A percentile compares a stretch with the other conserved stretches of the same genome.
Evolutionary conservation across 2,888 invertebrate species (phyloP).

Genomic region (Dascillus cervinus): DNA sequence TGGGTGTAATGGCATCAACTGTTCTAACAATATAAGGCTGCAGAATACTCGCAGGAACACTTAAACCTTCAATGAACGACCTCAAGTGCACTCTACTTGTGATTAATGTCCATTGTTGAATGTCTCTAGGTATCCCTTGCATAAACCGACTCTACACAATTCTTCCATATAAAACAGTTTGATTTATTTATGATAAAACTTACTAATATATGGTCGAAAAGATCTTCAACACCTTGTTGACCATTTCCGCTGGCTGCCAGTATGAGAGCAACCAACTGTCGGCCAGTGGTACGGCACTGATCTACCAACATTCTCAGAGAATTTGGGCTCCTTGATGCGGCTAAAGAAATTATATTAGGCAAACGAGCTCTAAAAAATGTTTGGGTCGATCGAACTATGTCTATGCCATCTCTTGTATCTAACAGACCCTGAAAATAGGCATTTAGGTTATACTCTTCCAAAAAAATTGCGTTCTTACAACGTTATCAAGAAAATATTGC

Average conservation of each 20-base stretch:
- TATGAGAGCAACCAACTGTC: slow-evolving; percentile 33
- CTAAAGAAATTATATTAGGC: slow-evolving; percentile 33
- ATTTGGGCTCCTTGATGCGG: slow-evolving; percentile 24
- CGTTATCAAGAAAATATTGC: slow-evolving; percentile 39
- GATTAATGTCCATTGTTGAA: slow-evolving; percentile 35
- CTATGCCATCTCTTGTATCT: slow-evolving; percentile 34
- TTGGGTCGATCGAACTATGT: slow-evolving; percentile 34
- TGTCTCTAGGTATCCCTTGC: slow-evolving; percentile 30
- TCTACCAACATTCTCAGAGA: slow-evolving; percentile 27
- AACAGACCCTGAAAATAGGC: slow-evolving; percentile 26
- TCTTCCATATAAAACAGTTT: slow-evolving; percentile 4
- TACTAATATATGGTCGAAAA: slow-evolving; percentile 39
- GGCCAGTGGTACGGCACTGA: slow-evolving; percentile 25
- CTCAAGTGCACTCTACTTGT: slow-evolving; percentile 30
- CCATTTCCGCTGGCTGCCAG: slow-evolving; percentile 35
- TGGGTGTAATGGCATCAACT: slow-evolving; percentile 24
- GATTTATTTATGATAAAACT: slow-evolving; percentile 13
- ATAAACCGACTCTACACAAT: slow-evolving; percentile 29
- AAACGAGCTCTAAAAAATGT: slow-evolving; percentile 32
- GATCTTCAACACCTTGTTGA: slow-evolving; percentile 37
- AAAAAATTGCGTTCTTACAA: slow-evolving; percentile 34
- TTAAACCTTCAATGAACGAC: slow-evolving; percentile 28
- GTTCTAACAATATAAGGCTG: slow-evolving; percentile 33
- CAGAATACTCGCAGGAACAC: slow-evolving; percentile 28
- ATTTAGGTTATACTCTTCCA: neutral